Percentiles rank a stretch among this genome's conserved stretches.
Evolutionary conservation across 2,888 invertebrate species (phyloP).

Genomic region (Pachliopta kotzebuea): DNA sequence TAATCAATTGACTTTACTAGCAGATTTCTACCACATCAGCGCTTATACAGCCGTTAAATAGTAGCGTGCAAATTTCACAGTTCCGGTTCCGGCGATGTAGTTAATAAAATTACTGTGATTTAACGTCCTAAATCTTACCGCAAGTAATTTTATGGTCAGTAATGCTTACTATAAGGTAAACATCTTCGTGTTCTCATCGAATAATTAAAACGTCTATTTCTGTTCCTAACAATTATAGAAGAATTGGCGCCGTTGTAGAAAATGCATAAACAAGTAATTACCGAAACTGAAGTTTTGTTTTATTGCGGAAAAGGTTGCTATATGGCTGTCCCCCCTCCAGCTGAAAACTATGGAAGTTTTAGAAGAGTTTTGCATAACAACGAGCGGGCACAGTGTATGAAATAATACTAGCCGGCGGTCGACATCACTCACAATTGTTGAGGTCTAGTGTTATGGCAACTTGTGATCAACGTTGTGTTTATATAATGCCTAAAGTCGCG

Average conservation of each 20-base stretch:
- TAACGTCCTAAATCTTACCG: too few species aligned
- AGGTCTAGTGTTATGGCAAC: conserved; percentile 3
- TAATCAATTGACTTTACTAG: too few species aligned
- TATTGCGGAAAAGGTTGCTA: conserved; percentile 35
- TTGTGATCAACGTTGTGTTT: conserved; percentile 1
- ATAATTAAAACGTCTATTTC: not conserved
- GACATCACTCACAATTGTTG: conserved; percentile 12
- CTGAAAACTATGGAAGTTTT: conserved; percentile 21
- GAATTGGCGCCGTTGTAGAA: conserved; percentile 4
- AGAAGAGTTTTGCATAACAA: conserved; percentile 22
- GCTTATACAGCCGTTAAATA: too few species aligned
- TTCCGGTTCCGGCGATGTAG: too few species aligned
- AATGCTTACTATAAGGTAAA: too few species aligned
- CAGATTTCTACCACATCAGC: too few species aligned
- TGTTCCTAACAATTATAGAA: not conserved
- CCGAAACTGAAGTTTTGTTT: conserved; percentile 28
- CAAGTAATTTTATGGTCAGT: too few species aligned
- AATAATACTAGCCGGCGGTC: conserved; percentile 10
- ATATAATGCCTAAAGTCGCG: conserved; percentile 19
- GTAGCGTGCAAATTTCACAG: too few species aligned
- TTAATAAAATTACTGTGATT: too few species aligned
- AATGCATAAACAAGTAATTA: conserved; percentile 2
- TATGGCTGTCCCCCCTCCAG: conserved; percentile 28
- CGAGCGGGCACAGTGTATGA: conserved; percentile 8
- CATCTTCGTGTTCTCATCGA: too few species aligned